A percentile compares a stretch with the other conserved stretches of the same genome.
Evolutionary conservation across 2,888 invertebrate genomes (phyloP).

Genomic region (Papilio demoleus): DNA sequence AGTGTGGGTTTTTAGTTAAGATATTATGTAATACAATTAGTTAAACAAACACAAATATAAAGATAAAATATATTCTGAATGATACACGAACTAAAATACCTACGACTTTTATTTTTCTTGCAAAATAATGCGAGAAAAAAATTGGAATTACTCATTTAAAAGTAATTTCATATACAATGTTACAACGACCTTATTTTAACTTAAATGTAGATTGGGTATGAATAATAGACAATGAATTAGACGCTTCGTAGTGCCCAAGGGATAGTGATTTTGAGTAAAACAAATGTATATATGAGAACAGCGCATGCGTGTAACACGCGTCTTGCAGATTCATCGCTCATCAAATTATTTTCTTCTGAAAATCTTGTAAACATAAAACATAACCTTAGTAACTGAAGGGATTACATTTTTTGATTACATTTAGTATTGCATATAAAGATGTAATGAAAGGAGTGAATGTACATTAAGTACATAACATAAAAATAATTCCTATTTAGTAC

Average conservation of each 20-base stretch:
- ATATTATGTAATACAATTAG: constrained; percentile 1
- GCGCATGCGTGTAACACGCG: constrained; percentile 27
- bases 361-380: too few species aligned
- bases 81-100: not conserved
- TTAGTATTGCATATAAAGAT: too few species aligned
- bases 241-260: not conserved
- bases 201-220: constrained; percentile 7
- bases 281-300: constrained; percentile 1
- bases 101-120: not conserved
- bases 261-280: constrained; percentile 17
- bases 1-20: constrained; percentile 18
- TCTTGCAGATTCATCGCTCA: constrained; percentile 32
- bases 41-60: not conserved
- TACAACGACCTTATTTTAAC: not conserved
- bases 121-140: not conserved
- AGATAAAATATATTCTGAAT: not conserved
- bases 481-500: too few species aligned
- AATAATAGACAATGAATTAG: not conserved
- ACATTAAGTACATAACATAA: too few species aligned
- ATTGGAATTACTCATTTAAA: not conserved
- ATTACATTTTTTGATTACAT: too few species aligned
- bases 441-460: too few species aligned
- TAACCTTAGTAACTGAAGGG: too few species aligned
- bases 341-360: constrained; percentile 29
- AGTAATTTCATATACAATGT: not conserved